Conservation (phyloP, 2,888 invertebrate genomes). For the Lithodes maja region DNA sequence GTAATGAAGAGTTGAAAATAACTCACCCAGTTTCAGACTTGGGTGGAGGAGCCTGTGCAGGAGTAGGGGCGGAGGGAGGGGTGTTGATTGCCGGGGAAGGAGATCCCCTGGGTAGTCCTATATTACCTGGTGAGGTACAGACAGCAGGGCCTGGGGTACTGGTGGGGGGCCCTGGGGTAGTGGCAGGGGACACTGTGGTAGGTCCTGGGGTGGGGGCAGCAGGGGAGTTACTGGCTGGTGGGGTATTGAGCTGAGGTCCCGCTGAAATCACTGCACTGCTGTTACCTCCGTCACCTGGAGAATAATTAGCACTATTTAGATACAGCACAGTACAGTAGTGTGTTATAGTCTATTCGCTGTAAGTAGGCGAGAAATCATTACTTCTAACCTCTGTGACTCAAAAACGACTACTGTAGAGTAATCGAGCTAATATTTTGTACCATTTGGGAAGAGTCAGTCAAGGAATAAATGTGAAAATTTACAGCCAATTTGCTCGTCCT, state of each 20-base stretch:
- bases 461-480: too few relatives aligned
- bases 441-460: too few relatives aligned
- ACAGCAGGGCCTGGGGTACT: constrained; percentile 6
- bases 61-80: background rate
- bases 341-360: too few relatives aligned
- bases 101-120: constrained; percentile 40
- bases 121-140: constrained; percentile 24
- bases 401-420: too few relatives aligned
- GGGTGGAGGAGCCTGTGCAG: background rate
- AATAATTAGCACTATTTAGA: background rate
- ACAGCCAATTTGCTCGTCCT: too few relatives aligned
- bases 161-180: constrained; percentile 34
- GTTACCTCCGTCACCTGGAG: constrained; percentile 26
- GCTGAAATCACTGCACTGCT: constrained; percentile 63
- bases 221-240: constrained; percentile 58
- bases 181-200: constrained; percentile 23
- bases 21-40: constrained; percentile 12
- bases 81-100: constrained; percentile 39
- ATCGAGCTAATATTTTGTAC: too few relatives aligned
- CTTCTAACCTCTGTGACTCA: too few relatives aligned
- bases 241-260: constrained; percentile 64
- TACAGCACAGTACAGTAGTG: background rate
- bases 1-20: background rate
- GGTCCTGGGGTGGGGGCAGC: constrained; percentile 5
- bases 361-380: too few relatives aligned